Percentiles rank a stretch among this genome's conserved stretches.
Conservation (phyloP, 2,113 vertebrate genomes). For the Epinephelus cyanopodus region DNA sequence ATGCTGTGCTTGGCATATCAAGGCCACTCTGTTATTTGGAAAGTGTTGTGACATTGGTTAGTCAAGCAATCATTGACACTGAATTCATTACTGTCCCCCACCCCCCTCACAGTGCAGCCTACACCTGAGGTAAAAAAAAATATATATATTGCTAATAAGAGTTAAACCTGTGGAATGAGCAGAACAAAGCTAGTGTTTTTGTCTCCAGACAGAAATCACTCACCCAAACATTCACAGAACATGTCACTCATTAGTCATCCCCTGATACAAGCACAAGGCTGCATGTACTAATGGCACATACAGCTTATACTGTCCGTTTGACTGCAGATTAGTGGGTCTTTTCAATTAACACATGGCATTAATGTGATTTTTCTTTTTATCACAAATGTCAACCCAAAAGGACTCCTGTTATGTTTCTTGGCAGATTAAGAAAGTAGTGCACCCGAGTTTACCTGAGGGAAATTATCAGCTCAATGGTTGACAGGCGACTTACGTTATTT, state of each 20-base stretch:
- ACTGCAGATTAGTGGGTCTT: constrained; percentile 21
- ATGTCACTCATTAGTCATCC: neutral
- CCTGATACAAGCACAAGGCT: neutral
- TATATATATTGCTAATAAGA: neutral
- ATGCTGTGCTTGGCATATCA: neutral
- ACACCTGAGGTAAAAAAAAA: neutral
- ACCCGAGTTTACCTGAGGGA: constrained; percentile 73
- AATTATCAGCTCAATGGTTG: constrained; percentile 75
- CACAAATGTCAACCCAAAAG: constrained; percentile 50
- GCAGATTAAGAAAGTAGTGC: constrained; percentile 71
- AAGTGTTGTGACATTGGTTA: constrained; percentile 7
- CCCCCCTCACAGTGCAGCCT: neutral
- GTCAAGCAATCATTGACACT: neutral
- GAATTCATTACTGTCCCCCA: neutral
- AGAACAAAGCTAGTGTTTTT: neutral
- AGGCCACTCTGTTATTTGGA: neutral
- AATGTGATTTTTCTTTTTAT: constrained; percentile 43
- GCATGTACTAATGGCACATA: constrained; percentile 2
- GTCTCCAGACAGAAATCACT: neutral
- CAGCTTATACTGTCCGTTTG: constrained; percentile 4
- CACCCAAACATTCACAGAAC: neutral
- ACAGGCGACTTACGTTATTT: constrained; percentile 68
- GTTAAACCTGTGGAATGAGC: neutral
- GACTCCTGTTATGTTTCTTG: constrained; percentile 57
- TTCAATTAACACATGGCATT: constrained; percentile 50